These are phyloP conservation scores for Cossypha niveicapilla DNA, from an alignment of 2,797 vertebrate genomes.

Conservation along the genomic window DNA sequence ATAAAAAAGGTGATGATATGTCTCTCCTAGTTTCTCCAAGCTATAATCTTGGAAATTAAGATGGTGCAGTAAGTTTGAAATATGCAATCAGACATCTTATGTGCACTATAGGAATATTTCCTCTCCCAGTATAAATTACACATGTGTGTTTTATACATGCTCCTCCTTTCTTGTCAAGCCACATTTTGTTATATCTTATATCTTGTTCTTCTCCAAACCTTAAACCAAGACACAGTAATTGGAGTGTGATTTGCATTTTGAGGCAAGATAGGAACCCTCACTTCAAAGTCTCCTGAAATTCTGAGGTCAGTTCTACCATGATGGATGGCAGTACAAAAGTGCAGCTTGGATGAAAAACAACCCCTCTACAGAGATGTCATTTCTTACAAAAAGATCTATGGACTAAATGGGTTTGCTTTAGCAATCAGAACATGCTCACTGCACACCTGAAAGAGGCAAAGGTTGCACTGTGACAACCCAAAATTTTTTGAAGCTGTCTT, in stretches of 20 bases:
- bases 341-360: neutral
- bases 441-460: neutral
- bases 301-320: neutral
- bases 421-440: neutral
- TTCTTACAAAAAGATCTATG: neutral
- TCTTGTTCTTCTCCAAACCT: neutral
- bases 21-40: neutral
- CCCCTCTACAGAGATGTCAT: neutral
- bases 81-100: neutral
- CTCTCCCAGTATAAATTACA: neutral
- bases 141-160: fast-evolving
- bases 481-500: neutral
- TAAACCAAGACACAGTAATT: neutral
- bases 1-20: neutral
- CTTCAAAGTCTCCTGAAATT: neutral
- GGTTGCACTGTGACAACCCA: neutral
- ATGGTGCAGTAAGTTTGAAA: neutral
- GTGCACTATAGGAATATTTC: neutral
- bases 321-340: neutral
- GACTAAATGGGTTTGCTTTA: neutral
- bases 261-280: neutral
- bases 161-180: neutral
- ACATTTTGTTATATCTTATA: neutral
- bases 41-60: neutral
- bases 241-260: neutral